phyloP scores from a whole-genome alignment of 2,113 vertebrate genomes.

The Pholis gunnellus region DNA sequence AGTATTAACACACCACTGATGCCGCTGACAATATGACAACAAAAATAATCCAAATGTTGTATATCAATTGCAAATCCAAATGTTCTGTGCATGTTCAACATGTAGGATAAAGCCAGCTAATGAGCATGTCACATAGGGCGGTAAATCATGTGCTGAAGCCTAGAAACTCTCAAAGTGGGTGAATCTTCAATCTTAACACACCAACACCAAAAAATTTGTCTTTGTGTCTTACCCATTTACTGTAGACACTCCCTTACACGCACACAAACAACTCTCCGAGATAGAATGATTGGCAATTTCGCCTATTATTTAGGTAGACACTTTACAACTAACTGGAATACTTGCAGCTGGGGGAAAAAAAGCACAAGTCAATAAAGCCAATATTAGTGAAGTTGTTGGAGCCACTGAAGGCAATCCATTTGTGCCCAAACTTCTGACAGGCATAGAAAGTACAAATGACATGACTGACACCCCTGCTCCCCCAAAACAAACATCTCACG shows the following conservation, averaged over 20 bases:
- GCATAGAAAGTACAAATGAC: constrained; percentile 11
- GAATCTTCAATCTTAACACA: neutral
- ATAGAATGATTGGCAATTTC: neutral
- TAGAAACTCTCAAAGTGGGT: neutral
- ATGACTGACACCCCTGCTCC: too few species aligned
- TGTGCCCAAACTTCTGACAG: neutral
- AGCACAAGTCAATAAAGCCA: constrained; percentile 11
- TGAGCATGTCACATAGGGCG: neutral
- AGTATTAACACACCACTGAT: neutral
- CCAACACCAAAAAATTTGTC: neutral
- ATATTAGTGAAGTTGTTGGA: constrained; percentile 11
- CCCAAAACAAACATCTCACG: neutral
- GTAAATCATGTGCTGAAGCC: neutral
- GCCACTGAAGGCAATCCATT: constrained; percentile 23
- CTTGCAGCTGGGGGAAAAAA: neutral
- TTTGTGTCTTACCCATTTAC: neutral
- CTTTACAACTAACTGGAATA: neutral
- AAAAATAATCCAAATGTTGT: neutral
- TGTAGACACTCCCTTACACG: neutral
- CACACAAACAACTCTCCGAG: constrained; percentile 1
- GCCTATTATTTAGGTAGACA: neutral
- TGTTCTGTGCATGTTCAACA: neutral
- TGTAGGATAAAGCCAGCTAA: neutral
- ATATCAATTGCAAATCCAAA: neutral
- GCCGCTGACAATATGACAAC: neutral